Evolutionary conservation across 2,113 vertebrate genomes (phyloP).

Genomic region (Hirundichthys speculiger): DNA sequence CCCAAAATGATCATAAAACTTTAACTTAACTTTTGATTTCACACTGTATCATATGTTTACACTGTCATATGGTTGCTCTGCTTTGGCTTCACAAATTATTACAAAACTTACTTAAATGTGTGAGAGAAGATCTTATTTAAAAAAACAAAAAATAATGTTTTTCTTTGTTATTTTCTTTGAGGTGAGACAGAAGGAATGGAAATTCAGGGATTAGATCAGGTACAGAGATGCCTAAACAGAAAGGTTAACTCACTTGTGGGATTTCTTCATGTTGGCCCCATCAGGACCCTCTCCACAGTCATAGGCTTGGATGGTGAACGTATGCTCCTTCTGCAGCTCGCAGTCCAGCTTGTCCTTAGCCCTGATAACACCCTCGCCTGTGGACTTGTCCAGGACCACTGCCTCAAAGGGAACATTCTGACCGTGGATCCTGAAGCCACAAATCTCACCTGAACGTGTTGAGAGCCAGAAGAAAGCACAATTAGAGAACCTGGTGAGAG

Average conservation of each 20-base stretch:
- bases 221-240: not conserved
- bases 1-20: too few relatives aligned
- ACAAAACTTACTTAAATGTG: too few relatives aligned
- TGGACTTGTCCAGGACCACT: constrained; percentile 96
- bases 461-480: constrained; percentile 57
- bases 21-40: constrained; percentile 14
- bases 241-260: constrained; percentile 90
- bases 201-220: not conserved
- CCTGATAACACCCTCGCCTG: constrained; percentile 92
- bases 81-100: too few relatives aligned
- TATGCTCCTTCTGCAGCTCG: constrained; percentile 96
- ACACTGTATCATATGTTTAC: not conserved
- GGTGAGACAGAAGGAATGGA: not conserved
- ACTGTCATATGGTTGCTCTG: constrained; percentile 1
- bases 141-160: too few relatives aligned
- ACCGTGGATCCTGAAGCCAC: constrained; percentile 96
- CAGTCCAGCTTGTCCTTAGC: constrained; percentile 96
- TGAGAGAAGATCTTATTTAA: too few relatives aligned
- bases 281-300: constrained; percentile 96
- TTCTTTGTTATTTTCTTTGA: too few relatives aligned
- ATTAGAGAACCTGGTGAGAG: constrained; percentile 24
- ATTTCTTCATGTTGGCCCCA: constrained; percentile 90
- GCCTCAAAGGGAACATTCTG: constrained; percentile 97
- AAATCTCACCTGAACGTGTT: constrained; percentile 91
- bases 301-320: constrained; percentile 95